Conservation (phyloP, 2,888 invertebrate species). For the Acanthacorydalis orientalis region DNA sequence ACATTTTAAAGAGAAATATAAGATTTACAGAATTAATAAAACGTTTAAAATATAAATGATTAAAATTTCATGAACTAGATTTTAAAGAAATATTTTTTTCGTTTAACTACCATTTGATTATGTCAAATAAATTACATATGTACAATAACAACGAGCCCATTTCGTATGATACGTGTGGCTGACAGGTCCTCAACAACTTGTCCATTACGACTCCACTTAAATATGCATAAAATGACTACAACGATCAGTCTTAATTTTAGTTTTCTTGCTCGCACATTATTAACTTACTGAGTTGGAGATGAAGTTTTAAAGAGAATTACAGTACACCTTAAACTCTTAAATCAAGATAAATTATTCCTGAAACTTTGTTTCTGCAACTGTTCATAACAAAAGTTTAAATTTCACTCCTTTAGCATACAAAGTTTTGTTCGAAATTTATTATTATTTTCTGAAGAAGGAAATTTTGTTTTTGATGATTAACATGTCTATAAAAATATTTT, state of each 20-base stretch:
- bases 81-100: no score
- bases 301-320: slow-evolving; percentile 5
- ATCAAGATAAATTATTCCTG: slow-evolving; percentile 6
- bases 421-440: no score
- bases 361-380: neutral
- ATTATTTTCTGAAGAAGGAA: neutral
- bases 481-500: neutral
- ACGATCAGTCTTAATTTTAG: slow-evolving; percentile 5
- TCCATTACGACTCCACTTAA: no score
- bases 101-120: no score
- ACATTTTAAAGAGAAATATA: no score
- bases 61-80: no score
- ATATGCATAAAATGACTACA: neutral
- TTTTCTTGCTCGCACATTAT: slow-evolving; percentile 2
- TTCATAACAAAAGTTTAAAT: neutral
- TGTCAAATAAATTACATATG: no score
- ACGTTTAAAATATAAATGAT: no score
- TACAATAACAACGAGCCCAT: no score
- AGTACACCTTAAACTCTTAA: slow-evolving; percentile 5
- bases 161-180: no score
- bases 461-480: neutral
- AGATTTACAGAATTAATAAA: no score
- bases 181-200: no score
- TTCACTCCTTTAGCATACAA: neutral
- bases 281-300: slow-evolving; percentile 3